Base-by-base conservation (phyloP, 2,113 vertebrate species). In the Pyrgilauda ruficollis region DNA sequence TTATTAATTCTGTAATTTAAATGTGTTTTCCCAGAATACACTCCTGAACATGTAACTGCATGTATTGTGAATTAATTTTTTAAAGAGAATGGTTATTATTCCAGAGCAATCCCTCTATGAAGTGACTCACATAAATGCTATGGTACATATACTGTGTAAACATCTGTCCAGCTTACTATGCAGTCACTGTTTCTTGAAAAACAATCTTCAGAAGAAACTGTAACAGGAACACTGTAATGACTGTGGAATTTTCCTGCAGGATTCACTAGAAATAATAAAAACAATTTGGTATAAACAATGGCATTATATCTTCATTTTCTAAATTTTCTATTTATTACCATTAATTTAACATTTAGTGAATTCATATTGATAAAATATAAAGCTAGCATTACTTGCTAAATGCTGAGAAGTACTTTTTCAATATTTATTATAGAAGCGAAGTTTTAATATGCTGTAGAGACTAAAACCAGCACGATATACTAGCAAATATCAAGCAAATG, bases 401-500 rank as follows among this genome's bases (percentile, higher is more conserved):
- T 37, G 43, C 27, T 69, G 89, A 75, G 39, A 93, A 90, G 47
- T 12, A 28, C 8, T 74, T 75, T 18, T 68, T 68, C 44, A 44
- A 23, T 67, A 70, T 11, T 44, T 41, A 63, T 47, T 49, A 73
- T 2, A 74, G 27, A 89, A 81, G 26, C 6, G 39, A 87, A 66
- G 53, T n/a, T 74, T 85, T 66, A 75, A 96, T 43, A 75, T 43
- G 13, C 35, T 68, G 26, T 4, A 53, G 58, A 76, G 69, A 93
- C 53, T 81, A 94, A 87, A 91, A 14, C 24, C 47, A 89, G 67
- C n/a, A 74, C 49, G 56, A 83, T 24, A 66, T 13, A 81, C n/a
- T 20, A 78, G 63, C 28, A 93, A 84, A 66, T 84, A 85, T 69
- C 84, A 94, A 93, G 76, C 20, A 95, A 93, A 92, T 62, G 69